Base-by-base conservation (phyloP, 2,888 invertebrate genomes). In the Didymodactylos carnosus region DNA sequence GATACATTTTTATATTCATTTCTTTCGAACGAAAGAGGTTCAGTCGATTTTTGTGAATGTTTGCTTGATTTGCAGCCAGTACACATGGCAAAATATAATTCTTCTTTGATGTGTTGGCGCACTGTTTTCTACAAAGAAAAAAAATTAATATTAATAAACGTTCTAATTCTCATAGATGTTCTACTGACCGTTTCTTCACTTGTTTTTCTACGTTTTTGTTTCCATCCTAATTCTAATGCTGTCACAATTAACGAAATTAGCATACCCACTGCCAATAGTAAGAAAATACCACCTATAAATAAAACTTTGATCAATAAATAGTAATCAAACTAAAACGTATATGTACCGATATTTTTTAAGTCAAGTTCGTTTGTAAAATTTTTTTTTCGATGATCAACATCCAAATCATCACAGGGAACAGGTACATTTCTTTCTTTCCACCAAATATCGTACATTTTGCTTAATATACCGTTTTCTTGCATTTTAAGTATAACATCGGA, bases 221-320 rank as follows among this genome's bases (percentile, higher is more conserved):
- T 92, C 84, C 92, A 94, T 83, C 94, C 91, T n/a, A 97, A 97
- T 85, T 98, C 97, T 73, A 93, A 85, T 73, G 95, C 87, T 10
- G 97, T 94, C 53, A 95, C 92, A 13, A 90, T 87, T 80, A 97
- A 88, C 46, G 95, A 93, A 46, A 94, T 85, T 40, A 91, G 88
- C 75, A 98, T 87, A 49, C 97, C 97, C 39, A 91, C 93, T 80
- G 95, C 91, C 76, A 98, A 87, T 80, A 98, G 95, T 86, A 97
- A 97, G 86, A 98, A 98, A 81, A 97, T 91, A 53, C 98, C 97
- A 23, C 97, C 94, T 62, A 11, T 29, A 27, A 62, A 62, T 29
- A 19, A 35, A 19, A 35, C 6, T 13, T 25, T 49, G 23, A 25
- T 11, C 8, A 25, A n/a, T n/a, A n/a, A n/a, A n/a, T n/a, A n/a